Conservation (phyloP, 2,113 vertebrate species). For the Cyphomyrus plagiostoma region DNA sequence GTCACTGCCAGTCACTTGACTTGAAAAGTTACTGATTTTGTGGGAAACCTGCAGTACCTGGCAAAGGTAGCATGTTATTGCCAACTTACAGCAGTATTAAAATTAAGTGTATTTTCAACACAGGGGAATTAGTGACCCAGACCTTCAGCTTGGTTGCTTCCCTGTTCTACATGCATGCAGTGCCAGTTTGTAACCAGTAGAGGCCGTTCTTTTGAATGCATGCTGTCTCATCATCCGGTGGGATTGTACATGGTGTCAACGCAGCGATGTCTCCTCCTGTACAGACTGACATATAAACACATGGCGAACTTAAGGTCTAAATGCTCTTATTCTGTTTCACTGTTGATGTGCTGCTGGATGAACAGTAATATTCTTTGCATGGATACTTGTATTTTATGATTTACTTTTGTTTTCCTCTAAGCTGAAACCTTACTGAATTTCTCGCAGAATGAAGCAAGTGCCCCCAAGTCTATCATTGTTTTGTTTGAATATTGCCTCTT, state of each 20-base stretch:
- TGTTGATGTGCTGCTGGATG: neutral
- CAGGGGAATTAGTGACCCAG: neutral
- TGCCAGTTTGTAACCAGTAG: neutral
- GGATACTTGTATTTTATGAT: neutral
- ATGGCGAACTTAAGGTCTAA: neutral
- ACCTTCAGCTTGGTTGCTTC: neutral
- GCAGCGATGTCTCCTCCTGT: neutral
- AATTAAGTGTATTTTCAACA: neutral
- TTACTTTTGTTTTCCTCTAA: neutral
- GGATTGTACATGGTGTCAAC: neutral
- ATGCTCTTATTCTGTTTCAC: neutral
- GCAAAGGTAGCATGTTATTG: neutral
- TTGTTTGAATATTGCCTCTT: neutral
- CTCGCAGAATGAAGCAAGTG: neutral
- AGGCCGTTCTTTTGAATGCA: conserved; percentile 11
- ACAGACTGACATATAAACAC: neutral
- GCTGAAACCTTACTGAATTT: neutral
- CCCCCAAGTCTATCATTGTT: neutral
- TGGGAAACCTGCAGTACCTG: neutral
- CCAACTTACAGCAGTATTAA: neutral
- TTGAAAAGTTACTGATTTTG: neutral
- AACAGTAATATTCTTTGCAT: neutral
- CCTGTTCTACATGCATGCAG: neutral
- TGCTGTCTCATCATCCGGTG: neutral
- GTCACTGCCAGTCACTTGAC: neutral